Base-by-base conservation (phyloP, 2,888 invertebrate genomes). In the Tinea trinotella region DNA sequence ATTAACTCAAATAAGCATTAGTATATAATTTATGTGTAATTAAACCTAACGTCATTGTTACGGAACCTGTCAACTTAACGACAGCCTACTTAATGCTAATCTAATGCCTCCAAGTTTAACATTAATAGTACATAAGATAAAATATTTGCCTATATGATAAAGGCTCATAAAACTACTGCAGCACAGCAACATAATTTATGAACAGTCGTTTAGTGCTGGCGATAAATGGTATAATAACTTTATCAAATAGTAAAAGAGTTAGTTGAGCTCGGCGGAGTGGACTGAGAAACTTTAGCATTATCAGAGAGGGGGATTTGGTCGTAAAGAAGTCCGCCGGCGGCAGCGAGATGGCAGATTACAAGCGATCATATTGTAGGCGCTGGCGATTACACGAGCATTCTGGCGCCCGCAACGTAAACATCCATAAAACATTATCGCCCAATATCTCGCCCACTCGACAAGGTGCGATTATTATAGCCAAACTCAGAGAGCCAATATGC, bases 151-250 rank as follows among this genome's bases (percentile, higher is more conserved):
- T 48, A 12, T 5, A 50, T 24, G 1, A 50, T 50, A 3, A 50
- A 18, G 5, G 20, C 22, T 13, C 50, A 12, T 24, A 50, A 22
- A 50, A 22, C 50, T 24, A 24, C 50, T 24, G 50, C n/a, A 10
- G 24, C n/a, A 19, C 17, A 50, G 13, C 12, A 9, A 19, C 22
- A 50, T 50, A 24, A 50, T 50, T 50, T 24, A 50, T 50, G 50
- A 50, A 24, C 13, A 62, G 59, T 58, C 61, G 58, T 62, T 61
- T 62, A 58, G 56, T 60, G 63, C 61, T 56, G 55, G 59, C 64
- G 64, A 67, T 69, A 62, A 61, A 61, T 59, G 61, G 61, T 62
- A 61, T 65, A 72, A 76, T 71, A 72, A 67, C 74, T 75, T 72
- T 65, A 74, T 73, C 66, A 52, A 17, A 52, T 57, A 61, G 62